A percentile compares a stretch with the other conserved stretches of the same genome.
These are phyloP conservation scores for Kradibia gibbosae DNA, from an alignment of 1,140 invertebrate genomes.

Conservation along the genomic window DNA sequence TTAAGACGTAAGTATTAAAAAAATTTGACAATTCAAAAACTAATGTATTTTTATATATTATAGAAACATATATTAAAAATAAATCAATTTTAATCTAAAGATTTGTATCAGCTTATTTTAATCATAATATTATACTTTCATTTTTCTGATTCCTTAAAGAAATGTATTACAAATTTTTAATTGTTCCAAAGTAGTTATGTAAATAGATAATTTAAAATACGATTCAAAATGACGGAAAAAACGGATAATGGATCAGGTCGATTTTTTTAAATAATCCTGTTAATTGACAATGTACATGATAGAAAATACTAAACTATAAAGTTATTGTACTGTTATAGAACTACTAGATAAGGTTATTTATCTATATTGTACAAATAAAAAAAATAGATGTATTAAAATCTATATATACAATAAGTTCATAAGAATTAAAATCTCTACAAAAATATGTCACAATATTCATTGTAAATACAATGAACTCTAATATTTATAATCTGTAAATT, in stretches of 20 bases:
- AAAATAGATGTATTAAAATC: too few relatives aligned
- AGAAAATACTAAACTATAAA: too few relatives aligned
- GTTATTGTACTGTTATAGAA: conserved; percentile 44
- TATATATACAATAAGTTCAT: too few relatives aligned
- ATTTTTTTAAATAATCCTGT: too few relatives aligned
- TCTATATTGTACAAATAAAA: conserved; percentile 28
- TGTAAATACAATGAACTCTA: too few relatives aligned
- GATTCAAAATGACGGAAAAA: conserved; percentile 51
- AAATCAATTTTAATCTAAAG: background rate
- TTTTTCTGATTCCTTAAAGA: background rate
- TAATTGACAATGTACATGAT: too few relatives aligned
- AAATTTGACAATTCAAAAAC: background rate
- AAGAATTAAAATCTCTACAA: too few relatives aligned
- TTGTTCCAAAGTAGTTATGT: conserved; percentile 14
- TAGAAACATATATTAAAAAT: background rate
- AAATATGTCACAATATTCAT: too few relatives aligned
- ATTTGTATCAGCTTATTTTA: background rate
- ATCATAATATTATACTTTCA: too few relatives aligned
- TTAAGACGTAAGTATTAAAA: background rate
- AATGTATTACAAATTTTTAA: conserved; percentile 27
- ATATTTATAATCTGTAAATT: too few relatives aligned
- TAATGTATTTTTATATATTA: conserved; percentile 14
- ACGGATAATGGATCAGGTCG: too few relatives aligned
- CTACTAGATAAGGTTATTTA: conserved; percentile 37
- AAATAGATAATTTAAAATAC: conserved; percentile 60